These are phyloP conservation scores for Lycodopsis pacificus DNA, from an alignment of 2,797 vertebrate genomes.

Conservation along the genomic window DNA sequence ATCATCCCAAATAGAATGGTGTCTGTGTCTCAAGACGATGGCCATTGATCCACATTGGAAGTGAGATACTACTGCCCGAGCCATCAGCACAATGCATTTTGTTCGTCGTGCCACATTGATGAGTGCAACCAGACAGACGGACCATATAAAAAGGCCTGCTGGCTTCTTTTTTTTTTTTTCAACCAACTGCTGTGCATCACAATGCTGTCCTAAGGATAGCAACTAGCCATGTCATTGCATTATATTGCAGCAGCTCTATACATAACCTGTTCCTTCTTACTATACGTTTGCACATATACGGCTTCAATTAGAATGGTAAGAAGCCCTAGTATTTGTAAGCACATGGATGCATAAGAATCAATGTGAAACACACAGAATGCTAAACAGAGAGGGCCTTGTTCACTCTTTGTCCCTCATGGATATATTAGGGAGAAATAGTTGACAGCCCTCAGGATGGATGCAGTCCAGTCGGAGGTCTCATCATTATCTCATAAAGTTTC, in stretches of 20 bases:
- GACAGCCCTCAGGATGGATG: constrained; percentile 16
- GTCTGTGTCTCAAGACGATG: constrained; percentile 77
- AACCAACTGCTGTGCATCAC: neutral
- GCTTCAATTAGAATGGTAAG: neutral
- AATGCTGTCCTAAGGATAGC: neutral
- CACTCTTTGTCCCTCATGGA: constrained; percentile 33
- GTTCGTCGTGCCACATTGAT: constrained; percentile 53
- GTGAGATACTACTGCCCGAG: constrained; percentile 68
- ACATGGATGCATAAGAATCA: constrained; percentile 1
- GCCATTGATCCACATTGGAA: constrained; percentile 80
- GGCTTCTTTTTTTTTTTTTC: constrained; percentile 3
- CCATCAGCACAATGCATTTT: constrained; percentile 63
- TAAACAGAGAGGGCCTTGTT: constrained; percentile 18
- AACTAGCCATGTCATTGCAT: neutral
- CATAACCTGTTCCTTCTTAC: neutral
- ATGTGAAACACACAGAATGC: constrained; percentile 16
- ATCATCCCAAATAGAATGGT: constrained; percentile 80
- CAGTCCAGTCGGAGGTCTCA: constrained; percentile 14
- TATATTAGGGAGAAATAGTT: constrained; percentile 40
- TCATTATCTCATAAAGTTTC: constrained; percentile 27
- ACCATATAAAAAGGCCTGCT: constrained; percentile 16
- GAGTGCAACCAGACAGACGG: constrained; percentile 42
- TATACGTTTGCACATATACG: neutral
- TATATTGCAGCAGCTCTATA: constrained; percentile 5
- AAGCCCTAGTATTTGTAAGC: neutral